phyloP scores from a whole-genome alignment of 2,888 invertebrate genomes.

The Acrocyrtus sp. region DNA sequence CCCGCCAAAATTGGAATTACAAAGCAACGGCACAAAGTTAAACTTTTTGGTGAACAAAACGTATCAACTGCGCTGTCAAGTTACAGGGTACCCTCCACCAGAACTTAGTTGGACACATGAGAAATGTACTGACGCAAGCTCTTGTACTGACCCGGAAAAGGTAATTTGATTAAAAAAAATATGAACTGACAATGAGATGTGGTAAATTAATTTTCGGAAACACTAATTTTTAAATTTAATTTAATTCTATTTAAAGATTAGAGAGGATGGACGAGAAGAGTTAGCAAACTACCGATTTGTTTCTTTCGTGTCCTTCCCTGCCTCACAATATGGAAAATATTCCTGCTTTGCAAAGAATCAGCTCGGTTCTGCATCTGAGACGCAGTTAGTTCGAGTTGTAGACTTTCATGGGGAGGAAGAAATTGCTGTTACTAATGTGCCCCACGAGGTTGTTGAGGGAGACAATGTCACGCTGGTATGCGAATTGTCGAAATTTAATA shows the following conservation, averaged over 20 bases:
- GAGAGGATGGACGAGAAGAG: background rate
- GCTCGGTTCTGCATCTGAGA: background rate
- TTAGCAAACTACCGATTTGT: background rate
- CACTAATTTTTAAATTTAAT: background rate
- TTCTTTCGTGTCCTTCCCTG: background rate
- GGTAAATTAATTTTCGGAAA: background rate
- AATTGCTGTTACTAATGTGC: constrained; percentile 65
- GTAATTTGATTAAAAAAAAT: background rate
- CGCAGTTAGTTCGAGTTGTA: too few relatives aligned
- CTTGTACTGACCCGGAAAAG: background rate
- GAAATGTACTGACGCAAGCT: constrained; percentile 10
- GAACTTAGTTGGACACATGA: constrained; percentile 70
- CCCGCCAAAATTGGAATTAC: constrained; percentile 68
- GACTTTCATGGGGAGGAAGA: constrained; percentile 67
- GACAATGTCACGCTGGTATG: constrained; percentile 72
- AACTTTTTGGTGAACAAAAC: constrained; percentile 49
- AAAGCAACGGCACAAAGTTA: constrained; percentile 51
- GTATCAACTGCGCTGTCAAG: constrained; percentile 69
- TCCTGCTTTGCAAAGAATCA: too few relatives aligned
- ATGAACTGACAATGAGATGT: too few relatives aligned
- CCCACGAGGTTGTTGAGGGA: constrained; percentile 68
- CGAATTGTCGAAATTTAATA: constrained; percentile 71
- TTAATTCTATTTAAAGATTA: background rate
- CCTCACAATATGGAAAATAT: too few relatives aligned
- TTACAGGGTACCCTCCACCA: constrained; percentile 72